phyloP scores from a whole-genome alignment of 2,113 vertebrate genomes.

The Brevimyrus niger region DNA sequence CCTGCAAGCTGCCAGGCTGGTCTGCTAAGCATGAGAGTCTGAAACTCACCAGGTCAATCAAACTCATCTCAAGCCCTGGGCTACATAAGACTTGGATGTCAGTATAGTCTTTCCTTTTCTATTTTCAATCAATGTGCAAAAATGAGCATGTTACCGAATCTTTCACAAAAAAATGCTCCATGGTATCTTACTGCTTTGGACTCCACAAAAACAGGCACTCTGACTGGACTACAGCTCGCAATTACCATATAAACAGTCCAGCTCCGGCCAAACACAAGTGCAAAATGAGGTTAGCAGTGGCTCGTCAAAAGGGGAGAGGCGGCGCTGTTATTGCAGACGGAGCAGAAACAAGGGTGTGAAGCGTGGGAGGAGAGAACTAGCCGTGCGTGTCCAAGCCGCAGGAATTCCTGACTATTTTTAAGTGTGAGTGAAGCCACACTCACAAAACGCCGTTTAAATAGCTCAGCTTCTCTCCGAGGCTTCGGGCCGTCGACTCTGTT shows the following conservation, averaged over 20 bases:
- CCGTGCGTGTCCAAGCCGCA: background rate
- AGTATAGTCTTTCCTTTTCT: background rate
- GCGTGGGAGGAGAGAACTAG: background rate
- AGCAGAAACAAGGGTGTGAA: background rate
- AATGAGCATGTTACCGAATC: background rate
- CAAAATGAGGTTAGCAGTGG: background rate
- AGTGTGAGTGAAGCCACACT: background rate
- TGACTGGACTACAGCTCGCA: background rate
- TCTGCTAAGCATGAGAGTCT: background rate
- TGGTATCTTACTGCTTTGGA: background rate
- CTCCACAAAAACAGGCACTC: background rate
- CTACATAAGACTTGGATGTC: background rate
- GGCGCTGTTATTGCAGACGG: background rate
- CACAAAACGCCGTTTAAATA: background rate
- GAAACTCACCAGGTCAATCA: background rate
- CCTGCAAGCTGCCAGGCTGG: background rate
- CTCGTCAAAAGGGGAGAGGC: background rate
- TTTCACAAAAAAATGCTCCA: background rate
- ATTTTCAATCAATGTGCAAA: background rate
- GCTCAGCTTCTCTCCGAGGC: background rate
- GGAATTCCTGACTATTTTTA: conserved; percentile 18
- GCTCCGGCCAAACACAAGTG: background rate
- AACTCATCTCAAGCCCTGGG: background rate
- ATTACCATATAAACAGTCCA: background rate
- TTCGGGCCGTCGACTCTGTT: background rate